phyloP scores from a whole-genome alignment of 2,113 vertebrate genomes.

The Theropithecus gelada region DNA sequence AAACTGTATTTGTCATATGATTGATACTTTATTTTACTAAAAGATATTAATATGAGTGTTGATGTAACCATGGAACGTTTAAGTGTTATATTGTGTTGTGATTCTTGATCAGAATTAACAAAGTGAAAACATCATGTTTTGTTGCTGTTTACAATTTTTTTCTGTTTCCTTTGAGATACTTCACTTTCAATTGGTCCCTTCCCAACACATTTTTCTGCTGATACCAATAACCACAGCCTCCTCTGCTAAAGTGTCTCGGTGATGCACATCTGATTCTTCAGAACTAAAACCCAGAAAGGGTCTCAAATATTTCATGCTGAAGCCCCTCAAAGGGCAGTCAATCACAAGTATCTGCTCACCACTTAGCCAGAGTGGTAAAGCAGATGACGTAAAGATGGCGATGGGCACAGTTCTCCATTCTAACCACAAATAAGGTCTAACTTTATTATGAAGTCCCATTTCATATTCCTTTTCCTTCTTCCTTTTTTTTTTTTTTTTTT shows the following conservation, averaged over 20 bases:
- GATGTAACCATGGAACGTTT: neutral
- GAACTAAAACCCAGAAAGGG: neutral
- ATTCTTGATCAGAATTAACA: neutral
- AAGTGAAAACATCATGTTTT: neutral
- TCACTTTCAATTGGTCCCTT: neutral
- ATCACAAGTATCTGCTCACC: neutral
- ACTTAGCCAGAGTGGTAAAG: neutral
- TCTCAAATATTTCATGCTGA: neutral
- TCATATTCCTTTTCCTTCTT: neutral
- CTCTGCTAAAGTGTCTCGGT: neutral
- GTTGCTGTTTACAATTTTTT: neutral
- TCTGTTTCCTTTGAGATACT: neutral
- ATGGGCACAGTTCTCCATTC: neutral
- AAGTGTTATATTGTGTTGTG: neutral
- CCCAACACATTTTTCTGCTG: neutral
- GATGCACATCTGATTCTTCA: neutral
- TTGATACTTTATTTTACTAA: neutral
- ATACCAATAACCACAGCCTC: neutral
- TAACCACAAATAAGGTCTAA: neutral
- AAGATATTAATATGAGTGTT: neutral
- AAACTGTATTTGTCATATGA: neutral
- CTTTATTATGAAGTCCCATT: neutral
- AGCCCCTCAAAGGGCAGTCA: neutral
- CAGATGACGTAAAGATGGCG: neutral
- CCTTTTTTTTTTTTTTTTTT: no score